These are phyloP conservation scores for Darevskia mixta DNA, from an alignment of 2,797 vertebrate genomes.

Conservation along the genomic window DNA sequence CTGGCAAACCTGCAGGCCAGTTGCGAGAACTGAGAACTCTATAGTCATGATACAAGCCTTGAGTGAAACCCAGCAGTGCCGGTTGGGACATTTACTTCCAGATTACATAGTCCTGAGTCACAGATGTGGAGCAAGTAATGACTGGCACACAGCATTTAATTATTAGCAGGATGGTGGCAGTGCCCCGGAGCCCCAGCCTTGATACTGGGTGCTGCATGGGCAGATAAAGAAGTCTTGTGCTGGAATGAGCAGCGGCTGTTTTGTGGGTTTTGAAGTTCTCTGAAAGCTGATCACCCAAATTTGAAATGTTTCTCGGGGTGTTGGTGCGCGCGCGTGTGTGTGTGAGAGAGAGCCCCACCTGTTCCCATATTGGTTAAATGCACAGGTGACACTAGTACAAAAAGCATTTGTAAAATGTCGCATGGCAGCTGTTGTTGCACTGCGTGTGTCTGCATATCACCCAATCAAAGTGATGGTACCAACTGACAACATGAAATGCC, in stretches of 20 bases:
- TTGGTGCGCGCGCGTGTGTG: too few species aligned
- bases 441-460: too few species aligned
- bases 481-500: neutral
- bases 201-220: neutral
- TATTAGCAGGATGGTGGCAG: neutral
- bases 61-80: neutral
- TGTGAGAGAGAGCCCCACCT: too few species aligned
- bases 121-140: slow-evolving; percentile 5
- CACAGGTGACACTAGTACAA: too few species aligned
- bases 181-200: neutral
- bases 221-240: neutral
- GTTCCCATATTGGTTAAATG: neutral
- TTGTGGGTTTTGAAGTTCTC: neutral
- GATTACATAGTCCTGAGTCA: slow-evolving; percentile 17
- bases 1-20: neutral
- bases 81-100: neutral
- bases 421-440: neutral
- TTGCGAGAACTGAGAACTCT: neutral
- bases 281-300: neutral
- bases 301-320: neutral
- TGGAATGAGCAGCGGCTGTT: neutral
- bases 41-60: neutral
- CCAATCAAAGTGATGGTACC: too few species aligned
- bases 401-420: too few species aligned
- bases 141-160: neutral